Percentiles rank a stretch among this genome's conserved stretches.
Conservation (phyloP, 2,113 vertebrate species). For the Tragelaphus strepsiceros region DNA sequence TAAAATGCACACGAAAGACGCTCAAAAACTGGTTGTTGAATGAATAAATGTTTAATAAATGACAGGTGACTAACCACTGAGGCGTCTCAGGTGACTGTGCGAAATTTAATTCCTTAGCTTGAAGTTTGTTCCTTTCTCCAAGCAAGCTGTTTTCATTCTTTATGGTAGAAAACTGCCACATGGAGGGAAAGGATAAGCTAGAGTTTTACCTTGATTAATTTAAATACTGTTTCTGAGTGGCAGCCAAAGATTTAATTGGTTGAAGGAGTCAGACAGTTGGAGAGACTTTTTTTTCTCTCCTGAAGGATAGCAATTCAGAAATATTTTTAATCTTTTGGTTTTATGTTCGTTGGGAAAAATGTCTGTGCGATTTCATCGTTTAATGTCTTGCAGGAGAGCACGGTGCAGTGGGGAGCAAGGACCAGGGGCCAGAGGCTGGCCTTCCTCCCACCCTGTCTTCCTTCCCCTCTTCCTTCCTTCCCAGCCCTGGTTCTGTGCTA, state of each 20-base stretch:
- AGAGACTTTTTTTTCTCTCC: neutral
- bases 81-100: neutral
- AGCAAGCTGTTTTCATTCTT: neutral
- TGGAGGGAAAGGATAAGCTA: constrained; percentile 1
- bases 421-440: neutral
- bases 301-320: constrained; percentile 47
- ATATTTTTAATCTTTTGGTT: constrained; percentile 36
- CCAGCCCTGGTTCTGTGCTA: neutral
- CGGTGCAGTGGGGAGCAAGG: neutral
- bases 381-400: neutral
- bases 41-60: constrained; percentile 13
- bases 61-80: neutral
- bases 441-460: neutral
- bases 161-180: constrained; percentile 2
- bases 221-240: constrained; percentile 36
- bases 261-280: constrained; percentile 35
- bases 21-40: neutral
- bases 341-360: constrained; percentile 27
- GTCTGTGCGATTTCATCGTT: neutral
- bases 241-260: constrained; percentile 53
- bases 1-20: neutral
- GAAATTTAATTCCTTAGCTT: neutral
- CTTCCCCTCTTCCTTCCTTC: neutral
- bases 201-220: constrained; percentile 47
- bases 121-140: neutral